These are phyloP conservation scores for Plagodis dolabraria DNA, from an alignment of 2,888 invertebrate species.

Conservation along the genomic window DNA sequence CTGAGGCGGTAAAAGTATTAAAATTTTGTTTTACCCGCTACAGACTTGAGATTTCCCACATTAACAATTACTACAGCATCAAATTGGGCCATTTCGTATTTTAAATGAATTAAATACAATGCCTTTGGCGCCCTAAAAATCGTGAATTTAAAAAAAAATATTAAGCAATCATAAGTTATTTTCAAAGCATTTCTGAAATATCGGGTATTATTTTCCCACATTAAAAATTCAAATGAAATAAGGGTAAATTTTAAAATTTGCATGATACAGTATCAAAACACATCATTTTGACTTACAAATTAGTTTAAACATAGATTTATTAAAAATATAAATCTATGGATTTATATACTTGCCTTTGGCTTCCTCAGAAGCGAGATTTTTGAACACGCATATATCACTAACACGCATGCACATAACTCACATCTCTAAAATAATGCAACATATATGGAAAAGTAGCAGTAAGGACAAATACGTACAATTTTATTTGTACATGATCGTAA, in stretches of 20 bases:
- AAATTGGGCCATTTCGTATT: too few species aligned
- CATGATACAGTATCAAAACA: slow-evolving; percentile 10
- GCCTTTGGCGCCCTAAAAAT: too few species aligned
- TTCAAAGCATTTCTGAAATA: slow-evolving; percentile 24
- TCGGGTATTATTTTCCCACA: slow-evolving; percentile 44
- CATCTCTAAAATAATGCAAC: not conserved
- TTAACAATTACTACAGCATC: too few species aligned
- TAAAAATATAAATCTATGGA: not conserved
- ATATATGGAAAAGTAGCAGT: not conserved
- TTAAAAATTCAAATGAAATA: slow-evolving; percentile 38
- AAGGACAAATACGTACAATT: not conserved
- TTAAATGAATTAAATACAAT: not conserved
- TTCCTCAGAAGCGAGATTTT: slow-evolving; percentile 62
- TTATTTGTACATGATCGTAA: too few species aligned
- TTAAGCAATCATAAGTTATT: not conserved
- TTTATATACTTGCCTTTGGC: slow-evolving; percentile 57
- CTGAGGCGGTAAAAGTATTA: too few species aligned
- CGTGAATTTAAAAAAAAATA: too few species aligned
- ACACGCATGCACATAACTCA: slow-evolving; percentile 51
- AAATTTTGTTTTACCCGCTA: too few species aligned
- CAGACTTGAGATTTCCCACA: too few species aligned
- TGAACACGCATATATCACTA: slow-evolving; percentile 63
- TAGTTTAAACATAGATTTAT: not conserved
- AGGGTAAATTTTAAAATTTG: slow-evolving; percentile 27
- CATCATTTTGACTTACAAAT: slow-evolving; percentile 16